Conservation (phyloP, 2,113 vertebrate genomes). For the Axis porcinus region DNA sequence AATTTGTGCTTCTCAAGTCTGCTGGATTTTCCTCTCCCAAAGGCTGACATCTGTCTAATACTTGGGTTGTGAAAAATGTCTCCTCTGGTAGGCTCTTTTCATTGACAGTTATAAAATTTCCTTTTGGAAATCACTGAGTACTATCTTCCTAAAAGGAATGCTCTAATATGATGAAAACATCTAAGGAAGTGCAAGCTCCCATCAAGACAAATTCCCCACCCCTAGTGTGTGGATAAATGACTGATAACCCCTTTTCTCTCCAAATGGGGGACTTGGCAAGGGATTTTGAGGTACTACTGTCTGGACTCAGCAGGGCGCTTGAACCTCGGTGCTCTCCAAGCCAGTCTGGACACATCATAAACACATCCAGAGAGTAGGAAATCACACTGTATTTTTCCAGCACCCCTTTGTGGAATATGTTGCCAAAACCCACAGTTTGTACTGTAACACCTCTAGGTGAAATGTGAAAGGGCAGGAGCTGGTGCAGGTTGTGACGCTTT, state of each 20-base stretch:
- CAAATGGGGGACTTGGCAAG: not conserved
- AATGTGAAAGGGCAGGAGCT: not conserved
- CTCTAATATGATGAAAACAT: not conserved
- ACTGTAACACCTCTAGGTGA: not conserved
- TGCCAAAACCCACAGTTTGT: not conserved
- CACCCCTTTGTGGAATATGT: not conserved
- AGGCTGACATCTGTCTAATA: constrained; percentile 46
- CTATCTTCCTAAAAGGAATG: not conserved
- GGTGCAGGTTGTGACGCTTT: not conserved
- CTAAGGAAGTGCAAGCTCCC: not conserved
- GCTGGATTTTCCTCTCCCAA: constrained; percentile 26
- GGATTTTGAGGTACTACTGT: not conserved
- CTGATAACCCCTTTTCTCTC: not conserved
- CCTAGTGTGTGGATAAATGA: not conserved
- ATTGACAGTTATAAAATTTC: constrained; percentile 54
- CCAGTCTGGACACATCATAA: not conserved
- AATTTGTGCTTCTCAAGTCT: constrained; percentile 13
- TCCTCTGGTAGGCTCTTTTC: constrained; percentile 33
- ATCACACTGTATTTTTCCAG: not conserved
- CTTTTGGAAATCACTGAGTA: constrained; percentile 24
- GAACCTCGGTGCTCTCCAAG: not conserved
- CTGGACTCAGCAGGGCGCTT: not conserved
- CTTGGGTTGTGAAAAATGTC: constrained; percentile 3
- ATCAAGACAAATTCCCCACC: not conserved
- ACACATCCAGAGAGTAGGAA: not conserved